Base-by-base conservation (phyloP, 2,797 vertebrate species). In the Labroides dimidiatus region DNA sequence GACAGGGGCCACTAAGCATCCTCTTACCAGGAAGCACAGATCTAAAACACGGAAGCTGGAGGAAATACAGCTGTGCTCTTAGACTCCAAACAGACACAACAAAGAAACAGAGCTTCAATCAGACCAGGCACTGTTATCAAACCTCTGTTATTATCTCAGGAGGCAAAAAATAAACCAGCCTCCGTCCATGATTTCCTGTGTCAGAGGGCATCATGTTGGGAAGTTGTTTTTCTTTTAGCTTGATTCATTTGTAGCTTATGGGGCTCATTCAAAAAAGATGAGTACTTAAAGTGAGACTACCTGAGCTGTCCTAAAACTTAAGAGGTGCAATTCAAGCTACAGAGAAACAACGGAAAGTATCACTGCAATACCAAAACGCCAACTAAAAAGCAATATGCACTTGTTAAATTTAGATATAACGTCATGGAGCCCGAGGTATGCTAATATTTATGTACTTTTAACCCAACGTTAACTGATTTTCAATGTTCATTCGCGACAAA, bases 1-100 rank as follows among this genome's bases (percentile, higher is more conserved):
- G 14, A 48, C 23, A 16, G 36, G 14, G 75, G 41, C 36, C 44
- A 74, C 15, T 16, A 36, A 65, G 33, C 39, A 69, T 50, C 69
- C 77, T 44, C 56, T 54, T 14, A 75, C 30, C 82, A 91, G 92
- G 89, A 93, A 90, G 82, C 63, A 48, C 6, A n/a, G 52, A 81
- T 75, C 50, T 71, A 79, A 90, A 91, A 90, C 76, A 89, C 89
- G 89, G 87, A 90, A 90, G 70, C 78, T 13, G 60, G 41, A 84
- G 81, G 84, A 89, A 91, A 84, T 51, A 44, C 80, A 83, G 23
- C 68, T 73, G 62, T 47, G 79, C 64, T 80, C 75, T 87, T 57
- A 72, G 65, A 69, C 63, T 62, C 19, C 59, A 51, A 50, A 49
- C 24, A 90, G 84, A 87, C 85, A 83, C 71, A 89, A 88, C 84